Base-by-base conservation (phyloP, 2,113 vertebrate genomes). In the Grammomys dolichurus region DNA sequence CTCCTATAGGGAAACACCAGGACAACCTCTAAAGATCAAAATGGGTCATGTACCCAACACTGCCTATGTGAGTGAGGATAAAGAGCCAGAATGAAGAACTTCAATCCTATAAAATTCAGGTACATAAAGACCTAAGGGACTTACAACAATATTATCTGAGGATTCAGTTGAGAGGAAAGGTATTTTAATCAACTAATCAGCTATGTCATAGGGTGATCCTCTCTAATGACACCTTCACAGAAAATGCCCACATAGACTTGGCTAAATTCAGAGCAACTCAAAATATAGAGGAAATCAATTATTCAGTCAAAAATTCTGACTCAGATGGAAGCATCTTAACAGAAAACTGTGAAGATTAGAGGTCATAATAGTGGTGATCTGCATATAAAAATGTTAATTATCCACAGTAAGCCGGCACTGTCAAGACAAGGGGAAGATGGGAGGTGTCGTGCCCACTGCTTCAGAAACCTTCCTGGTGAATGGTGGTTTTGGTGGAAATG, bases 51-150 rank as follows among this genome's bases (percentile, higher is more conserved):
- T 90, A 58, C 46, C 28, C 77, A 96, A 87, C 85, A 89, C 84
- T 76, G 86, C 76, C 73, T 94, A 97, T 46, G 80, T 40, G 36
- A 91, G 92, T 86, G 85, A 81, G 76, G 86, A 95, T 96, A 85
- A 95, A 90, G 65, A 94, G 69, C 85, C 17, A 75, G 36, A n/a
- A 89, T 85, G 91, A 93, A 95, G 87, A 96, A 97, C 94, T 96
- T 94, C 94, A 96, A 97, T 96, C 92, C 72, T 36, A n/a, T 81
- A 92, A 95, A 89, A 96, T 33, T 67, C 31, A 95, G 84, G 70
- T 75, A 72, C 80, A 76, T 75, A 97, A 89, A 92, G 33, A 93
- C 81, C 60, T 28, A 80, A 95, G 58, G n/a, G 26, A 76, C 56
- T 91, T 70, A 91, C 63, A 96, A 87, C 73, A 91, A 54, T 84